These are phyloP conservation scores for Erynnis tages DNA, from an alignment of 2,888 invertebrate genomes.

Conservation along the genomic window DNA sequence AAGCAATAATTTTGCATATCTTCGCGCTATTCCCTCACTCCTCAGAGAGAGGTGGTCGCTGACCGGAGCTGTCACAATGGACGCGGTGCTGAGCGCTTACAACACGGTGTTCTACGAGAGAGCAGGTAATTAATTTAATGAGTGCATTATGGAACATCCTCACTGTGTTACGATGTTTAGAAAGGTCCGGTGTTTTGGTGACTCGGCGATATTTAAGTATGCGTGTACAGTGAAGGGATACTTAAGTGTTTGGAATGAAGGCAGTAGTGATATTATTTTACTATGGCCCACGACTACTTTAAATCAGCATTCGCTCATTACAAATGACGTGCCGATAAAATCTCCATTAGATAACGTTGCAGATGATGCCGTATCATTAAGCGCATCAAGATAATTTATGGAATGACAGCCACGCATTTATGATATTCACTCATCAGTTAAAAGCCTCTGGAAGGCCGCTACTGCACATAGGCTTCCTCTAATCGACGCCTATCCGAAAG, in stretches of 20 bases:
- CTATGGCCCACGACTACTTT: no score
- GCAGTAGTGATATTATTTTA: no score
- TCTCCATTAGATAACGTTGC: background rate
- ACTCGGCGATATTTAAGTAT: background rate
- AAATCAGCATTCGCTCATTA: background rate
- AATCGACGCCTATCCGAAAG: no score
- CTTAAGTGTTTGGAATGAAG: no score
- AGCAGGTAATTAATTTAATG: slow-evolving; percentile 54
- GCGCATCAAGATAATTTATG: slow-evolving; percentile 1
- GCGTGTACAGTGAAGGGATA: slow-evolving; percentile 1
- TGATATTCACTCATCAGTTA: no score
- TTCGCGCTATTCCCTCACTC: background rate
- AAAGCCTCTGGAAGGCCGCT: no score
- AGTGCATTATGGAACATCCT: slow-evolving; percentile 4
- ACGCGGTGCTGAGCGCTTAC: slow-evolving; percentile 50
- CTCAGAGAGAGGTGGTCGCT: background rate
- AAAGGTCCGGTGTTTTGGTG: slow-evolving; percentile 5
- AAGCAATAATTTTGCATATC: background rate
- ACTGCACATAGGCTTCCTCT: no score
- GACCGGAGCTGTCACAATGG: slow-evolving; percentile 45
- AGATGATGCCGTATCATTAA: background rate
- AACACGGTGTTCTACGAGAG: slow-evolving; percentile 62
- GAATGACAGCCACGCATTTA: no score
- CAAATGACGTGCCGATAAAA: background rate
- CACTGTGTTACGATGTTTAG: slow-evolving; percentile 5